These are phyloP conservation scores for Tricholaema leucomelas DNA, from an alignment of 2,113 vertebrate species.

Conservation along the genomic window DNA sequence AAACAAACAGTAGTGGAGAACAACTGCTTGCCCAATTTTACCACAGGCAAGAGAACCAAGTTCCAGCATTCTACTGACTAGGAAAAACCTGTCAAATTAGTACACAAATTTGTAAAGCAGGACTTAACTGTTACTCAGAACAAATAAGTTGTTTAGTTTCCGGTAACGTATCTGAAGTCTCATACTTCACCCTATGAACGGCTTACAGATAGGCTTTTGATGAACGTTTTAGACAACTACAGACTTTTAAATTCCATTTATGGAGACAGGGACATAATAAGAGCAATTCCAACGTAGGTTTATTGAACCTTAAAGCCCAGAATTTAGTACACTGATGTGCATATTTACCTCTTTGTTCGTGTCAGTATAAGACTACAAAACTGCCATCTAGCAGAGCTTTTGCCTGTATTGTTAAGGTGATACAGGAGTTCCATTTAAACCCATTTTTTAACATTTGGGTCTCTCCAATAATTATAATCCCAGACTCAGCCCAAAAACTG, in stretches of 20 bases:
- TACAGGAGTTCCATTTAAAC: background rate
- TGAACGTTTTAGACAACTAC: background rate
- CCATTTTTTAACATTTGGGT: background rate
- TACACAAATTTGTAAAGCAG: background rate
- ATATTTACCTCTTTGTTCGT: accelerated
- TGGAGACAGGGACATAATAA: background rate
- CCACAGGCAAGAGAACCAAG: background rate
- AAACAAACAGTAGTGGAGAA: background rate
- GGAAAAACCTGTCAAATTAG: background rate
- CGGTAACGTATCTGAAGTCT: background rate
- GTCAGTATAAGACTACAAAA: background rate
- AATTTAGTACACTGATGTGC: background rate
- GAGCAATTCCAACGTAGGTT: background rate
- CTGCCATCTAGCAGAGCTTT: background rate
- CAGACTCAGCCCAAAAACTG: background rate
- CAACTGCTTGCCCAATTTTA: background rate
- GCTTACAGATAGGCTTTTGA: background rate
- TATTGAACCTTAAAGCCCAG: background rate
- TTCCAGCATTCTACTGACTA: background rate
- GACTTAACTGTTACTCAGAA: background rate
- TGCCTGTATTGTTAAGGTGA: background rate
- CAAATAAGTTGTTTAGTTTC: background rate
- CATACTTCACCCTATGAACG: background rate
- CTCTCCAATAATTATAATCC: background rate
- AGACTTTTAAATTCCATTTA: background rate